Conservation (phyloP, 2,113 vertebrate species). For the Setophaga coronata region DNA sequence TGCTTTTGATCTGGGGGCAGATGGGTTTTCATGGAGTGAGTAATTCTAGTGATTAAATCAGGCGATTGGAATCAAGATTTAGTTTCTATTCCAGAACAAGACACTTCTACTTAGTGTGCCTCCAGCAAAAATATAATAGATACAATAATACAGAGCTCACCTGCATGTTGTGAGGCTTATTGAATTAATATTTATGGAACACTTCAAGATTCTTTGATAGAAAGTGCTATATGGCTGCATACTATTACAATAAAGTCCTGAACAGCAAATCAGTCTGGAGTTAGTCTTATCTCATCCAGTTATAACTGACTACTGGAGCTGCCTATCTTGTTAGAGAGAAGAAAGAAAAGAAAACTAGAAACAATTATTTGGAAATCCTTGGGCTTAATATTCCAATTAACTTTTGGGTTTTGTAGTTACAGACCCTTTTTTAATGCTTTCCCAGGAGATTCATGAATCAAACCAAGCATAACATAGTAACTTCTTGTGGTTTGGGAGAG, state of each 20-base stretch:
- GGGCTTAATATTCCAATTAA: not conserved
- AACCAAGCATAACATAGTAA: not conserved
- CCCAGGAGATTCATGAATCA: not conserved
- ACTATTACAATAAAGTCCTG: not conserved
- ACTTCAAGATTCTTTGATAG: slow-evolving; percentile 24
- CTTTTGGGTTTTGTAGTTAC: not conserved
- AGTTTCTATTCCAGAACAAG: slow-evolving; percentile 24
- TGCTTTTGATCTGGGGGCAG: not conserved
- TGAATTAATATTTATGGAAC: slow-evolving; percentile 51
- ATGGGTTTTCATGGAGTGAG: not conserved
- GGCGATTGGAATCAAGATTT: not conserved
- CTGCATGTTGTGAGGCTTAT: not conserved
- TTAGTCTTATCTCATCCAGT: not conserved
- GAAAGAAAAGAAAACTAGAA: not conserved
- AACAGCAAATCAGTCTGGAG: not conserved
- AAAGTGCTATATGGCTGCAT: not conserved
- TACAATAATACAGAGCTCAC: not conserved
- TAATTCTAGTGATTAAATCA: not conserved
- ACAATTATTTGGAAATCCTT: not conserved
- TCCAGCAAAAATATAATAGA: slow-evolving; percentile 27
- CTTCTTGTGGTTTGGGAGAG: not conserved
- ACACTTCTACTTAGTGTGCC: slow-evolving; percentile 8
- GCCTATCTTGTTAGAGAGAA: not conserved
- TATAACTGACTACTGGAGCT: not conserved
- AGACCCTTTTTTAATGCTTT: not conserved